Evolutionary conservation across 1,140 invertebrate genomes (phyloP).

Genomic region (Scaptomyza hsui): DNA sequence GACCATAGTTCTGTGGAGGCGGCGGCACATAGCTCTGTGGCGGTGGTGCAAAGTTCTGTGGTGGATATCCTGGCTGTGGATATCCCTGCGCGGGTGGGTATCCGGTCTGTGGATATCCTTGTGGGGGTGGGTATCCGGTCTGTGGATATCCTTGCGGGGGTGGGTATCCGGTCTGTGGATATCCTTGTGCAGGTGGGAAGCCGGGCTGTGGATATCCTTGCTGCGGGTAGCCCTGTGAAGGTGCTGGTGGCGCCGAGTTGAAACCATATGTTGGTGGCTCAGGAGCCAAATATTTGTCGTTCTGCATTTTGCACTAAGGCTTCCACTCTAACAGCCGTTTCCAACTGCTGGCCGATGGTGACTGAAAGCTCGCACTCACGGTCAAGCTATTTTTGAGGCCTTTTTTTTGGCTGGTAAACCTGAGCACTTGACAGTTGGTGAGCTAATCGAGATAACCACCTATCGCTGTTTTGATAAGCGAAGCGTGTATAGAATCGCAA

Average conservation of each 20-base stretch:
- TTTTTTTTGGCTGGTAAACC: background rate
- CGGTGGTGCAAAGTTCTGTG: constrained; percentile 21
- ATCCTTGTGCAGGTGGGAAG: constrained; percentile 18
- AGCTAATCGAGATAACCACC: constrained; percentile 1
- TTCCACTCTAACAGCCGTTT: constrained; percentile 1
- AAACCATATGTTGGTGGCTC: constrained; percentile 22
- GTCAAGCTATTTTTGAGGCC: constrained; percentile 12
- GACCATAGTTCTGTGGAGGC: constrained; percentile 37
- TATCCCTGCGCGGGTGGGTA: constrained; percentile 12
- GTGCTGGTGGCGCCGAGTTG: constrained; percentile 9
- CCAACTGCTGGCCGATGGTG: background rate
- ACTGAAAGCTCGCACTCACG: constrained; percentile 14
- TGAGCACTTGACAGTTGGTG: constrained; percentile 1
- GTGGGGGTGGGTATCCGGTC: constrained; percentile 4
- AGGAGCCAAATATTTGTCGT: constrained; percentile 35
- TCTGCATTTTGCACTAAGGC: constrained; percentile 20
- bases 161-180: constrained; percentile 21
- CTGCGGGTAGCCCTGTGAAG: constrained; percentile 28
- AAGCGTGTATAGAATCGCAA: background rate
- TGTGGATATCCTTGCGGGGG: constrained; percentile 19
- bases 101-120: constrained; percentile 22
- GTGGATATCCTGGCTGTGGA: constrained; percentile 18
- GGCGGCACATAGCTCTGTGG: constrained; percentile 27
- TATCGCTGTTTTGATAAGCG: constrained; percentile 20
- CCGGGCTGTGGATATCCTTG: constrained; percentile 33